Conservation (phyloP, 2,888 invertebrate genomes). For the Enoplolaimus lenunculus region DNA sequence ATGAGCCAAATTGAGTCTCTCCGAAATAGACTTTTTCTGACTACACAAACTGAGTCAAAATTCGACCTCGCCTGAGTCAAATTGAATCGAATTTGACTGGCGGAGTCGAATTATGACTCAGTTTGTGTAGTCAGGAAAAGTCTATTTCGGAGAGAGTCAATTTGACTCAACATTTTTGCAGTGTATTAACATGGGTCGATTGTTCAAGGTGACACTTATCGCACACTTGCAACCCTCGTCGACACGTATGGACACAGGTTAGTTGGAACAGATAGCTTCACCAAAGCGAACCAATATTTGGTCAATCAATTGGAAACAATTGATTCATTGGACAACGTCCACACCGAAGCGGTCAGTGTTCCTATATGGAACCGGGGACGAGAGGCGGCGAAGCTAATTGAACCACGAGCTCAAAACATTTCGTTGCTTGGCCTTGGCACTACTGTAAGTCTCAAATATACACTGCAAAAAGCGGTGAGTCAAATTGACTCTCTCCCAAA, state of each 20-base stretch:
- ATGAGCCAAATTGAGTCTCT: no score
- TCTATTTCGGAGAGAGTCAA: no score
- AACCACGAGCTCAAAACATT: conserved; percentile 53
- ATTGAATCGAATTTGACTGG: no score
- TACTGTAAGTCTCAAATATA: conserved; percentile 54
- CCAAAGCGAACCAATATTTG: conserved; percentile 36
- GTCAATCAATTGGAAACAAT: conserved; percentile 21
- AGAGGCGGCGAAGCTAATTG: conserved; percentile 54
- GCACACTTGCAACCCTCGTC: background rate
- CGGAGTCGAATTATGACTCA: no score
- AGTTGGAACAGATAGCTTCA: conserved; percentile 33
- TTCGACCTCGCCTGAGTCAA: no score
- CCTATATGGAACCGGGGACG: conserved; percentile 47
- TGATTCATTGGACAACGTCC: conserved; percentile 47
- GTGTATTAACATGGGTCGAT: no score
- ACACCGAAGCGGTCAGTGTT: conserved; percentile 52
- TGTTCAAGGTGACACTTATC: conserved; percentile 6
- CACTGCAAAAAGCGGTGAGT: no score
- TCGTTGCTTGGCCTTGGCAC: conserved; percentile 57
- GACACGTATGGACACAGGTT: conserved; percentile 37
- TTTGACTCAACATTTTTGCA: no score
- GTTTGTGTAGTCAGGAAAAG: no score
- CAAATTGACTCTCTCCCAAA: no score
- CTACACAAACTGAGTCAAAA: no score
- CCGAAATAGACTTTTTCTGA: no score